Evolutionary conservation across 2,113 vertebrate species (phyloP), one percentile per base, ranked within the genome.

Genomic region (Microtus montanus): DNA sequence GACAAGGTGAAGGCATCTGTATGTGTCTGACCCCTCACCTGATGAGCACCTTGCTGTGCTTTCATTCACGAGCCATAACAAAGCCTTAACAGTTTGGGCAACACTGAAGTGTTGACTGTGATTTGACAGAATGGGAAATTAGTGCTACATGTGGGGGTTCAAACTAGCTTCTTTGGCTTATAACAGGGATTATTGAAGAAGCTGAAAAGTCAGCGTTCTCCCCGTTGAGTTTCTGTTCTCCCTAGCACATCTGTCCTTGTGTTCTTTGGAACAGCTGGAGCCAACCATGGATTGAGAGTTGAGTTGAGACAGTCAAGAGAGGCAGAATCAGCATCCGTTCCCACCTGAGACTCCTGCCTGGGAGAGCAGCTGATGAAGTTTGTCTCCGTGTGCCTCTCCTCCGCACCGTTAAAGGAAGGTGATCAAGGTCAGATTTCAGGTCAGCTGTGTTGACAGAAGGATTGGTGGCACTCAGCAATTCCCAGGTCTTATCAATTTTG

Each of bases 391-490:
- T 95, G 68, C 94, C 89, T 73, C 89, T 78, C 68, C 12, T n/a
- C 82, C 22, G 1, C 24, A 12, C 20, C 74, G 19, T 33, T 19
- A 89, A 71, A 89, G 68, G 49, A 89, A 93, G 77, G 92, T 41
- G 97, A 96, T 73, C 70, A 49, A 85, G 90, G 92, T 96, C 97
- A 97, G 98, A 98, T 96, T 98, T 98, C 96, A 97, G 95, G 95
- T 97, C 98, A 98, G 98, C 97, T 97, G 97, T 97, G 97, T 98
- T 98, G 96, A 97, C 97, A 97, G 95, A 95, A 98, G 97, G 97
- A 96, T 92, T 97, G 94, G 96, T 75, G 71, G 61, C 77, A 96
- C 93, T 97, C 88, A 98, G 92, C 95, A 95, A 28, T 96, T 97
- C 97, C 97, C 92, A 38, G 66, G 97, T 95, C 98, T 97, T 97